Percentiles rank a stretch among this genome's conserved stretches.
phyloP scores from a whole-genome alignment of 2,113 vertebrate genomes.

The Epinephelus moara region DNA sequence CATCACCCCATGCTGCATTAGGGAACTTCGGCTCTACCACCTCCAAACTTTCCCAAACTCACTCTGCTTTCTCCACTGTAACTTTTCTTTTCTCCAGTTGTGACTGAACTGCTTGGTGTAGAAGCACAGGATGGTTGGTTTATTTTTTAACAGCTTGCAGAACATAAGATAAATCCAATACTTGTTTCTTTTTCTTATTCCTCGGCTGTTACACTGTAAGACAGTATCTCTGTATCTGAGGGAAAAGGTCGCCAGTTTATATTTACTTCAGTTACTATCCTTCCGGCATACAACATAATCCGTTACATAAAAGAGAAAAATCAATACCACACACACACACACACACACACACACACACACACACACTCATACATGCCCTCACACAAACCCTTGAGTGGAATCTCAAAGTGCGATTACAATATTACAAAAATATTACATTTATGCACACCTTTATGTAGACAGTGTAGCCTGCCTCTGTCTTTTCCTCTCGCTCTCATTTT shows the following conservation, averaged over 20 bases:
- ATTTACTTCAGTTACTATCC: constrained; percentile 64
- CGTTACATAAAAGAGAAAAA: constrained; percentile 61
- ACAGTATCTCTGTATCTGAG: constrained; percentile 5
- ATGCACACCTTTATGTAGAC: not conserved
- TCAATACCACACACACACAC: not conserved
- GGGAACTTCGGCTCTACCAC: not conserved
- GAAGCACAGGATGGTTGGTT: not conserved
- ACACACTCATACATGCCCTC: constrained; percentile 19
- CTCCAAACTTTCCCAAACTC: not conserved
- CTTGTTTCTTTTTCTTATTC: constrained; percentile 10
- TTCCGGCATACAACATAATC: constrained; percentile 53
- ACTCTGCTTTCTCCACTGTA: not conserved
- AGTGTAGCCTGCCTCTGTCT: not conserved
- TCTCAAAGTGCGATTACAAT: constrained; percentile 11
- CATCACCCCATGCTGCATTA: not conserved
- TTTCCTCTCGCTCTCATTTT: not conserved
- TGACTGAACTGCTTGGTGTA: not conserved
- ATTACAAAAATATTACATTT: not conserved
- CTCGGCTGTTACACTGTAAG: constrained; percentile 4
- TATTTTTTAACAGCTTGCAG: not conserved
- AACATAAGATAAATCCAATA: not conserved
- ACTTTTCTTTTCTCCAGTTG: too few species aligned
- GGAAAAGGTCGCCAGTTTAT: constrained; percentile 58
- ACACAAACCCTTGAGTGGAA: constrained; percentile 6
- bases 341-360: not conserved